phyloP scores from a whole-genome alignment of 2,113 vertebrate genomes.

The Crotalus horridus region DNA sequence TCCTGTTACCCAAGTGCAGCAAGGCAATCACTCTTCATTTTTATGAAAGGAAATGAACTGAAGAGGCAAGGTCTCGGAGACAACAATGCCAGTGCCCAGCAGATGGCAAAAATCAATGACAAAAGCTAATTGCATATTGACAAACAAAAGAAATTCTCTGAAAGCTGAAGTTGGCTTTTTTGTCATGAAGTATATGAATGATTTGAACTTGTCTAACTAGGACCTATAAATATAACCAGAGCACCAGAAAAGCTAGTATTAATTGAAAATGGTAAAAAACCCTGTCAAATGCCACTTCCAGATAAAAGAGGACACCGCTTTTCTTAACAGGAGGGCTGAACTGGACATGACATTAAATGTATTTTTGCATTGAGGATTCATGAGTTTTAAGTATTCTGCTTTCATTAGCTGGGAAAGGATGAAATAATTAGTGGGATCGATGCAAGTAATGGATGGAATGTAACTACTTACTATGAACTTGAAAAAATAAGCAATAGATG shows the following conservation, averaged over 20 bases:
- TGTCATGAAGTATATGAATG: background rate
- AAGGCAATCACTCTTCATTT: conserved; percentile 14
- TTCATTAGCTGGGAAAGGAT: background rate
- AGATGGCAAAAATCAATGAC: conserved; percentile 42
- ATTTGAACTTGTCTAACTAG: background rate
- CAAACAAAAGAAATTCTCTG: background rate
- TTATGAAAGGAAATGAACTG: conserved; percentile 23
- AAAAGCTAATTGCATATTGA: conserved; percentile 29
- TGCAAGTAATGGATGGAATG: background rate
- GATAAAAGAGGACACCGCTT: conserved; percentile 8
- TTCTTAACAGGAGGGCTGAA: background rate
- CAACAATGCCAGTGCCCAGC: conserved; percentile 5
- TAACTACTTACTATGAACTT: background rate
- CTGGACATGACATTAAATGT: background rate
- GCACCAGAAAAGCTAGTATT: background rate
- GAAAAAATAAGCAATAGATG: background rate
- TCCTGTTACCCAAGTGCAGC: background rate
- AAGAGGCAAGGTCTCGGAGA: conserved; percentile 26
- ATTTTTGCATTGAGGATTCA: background rate
- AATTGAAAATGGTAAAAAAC: background rate
- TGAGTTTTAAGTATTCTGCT: background rate
- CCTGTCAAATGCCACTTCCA: conserved; percentile 24
- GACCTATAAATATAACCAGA: conserved; percentile 11
- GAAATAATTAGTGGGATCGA: background rate
- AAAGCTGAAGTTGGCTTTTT: conserved; percentile 2